A percentile compares a stretch with the other conserved stretches of the same genome.
These are phyloP conservation scores for honey bee (Apis mellifera) DNA, from an alignment of 1,140 invertebrate species.

Conservation along the genomic window Amel_HAv3.1 CM009936.2:7000501-7001000, in stretches of 20 bases:
- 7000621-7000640: background rate
- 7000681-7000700: constrained; percentile 10
- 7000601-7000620: background rate
- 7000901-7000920: constrained; percentile 56
- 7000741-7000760: constrained; percentile 62
- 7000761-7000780: constrained; percentile 63
- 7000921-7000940: constrained; percentile 67
- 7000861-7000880: constrained; percentile 39
- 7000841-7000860: constrained; percentile 49
- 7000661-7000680: background rate
- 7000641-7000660: background rate
- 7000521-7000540: constrained; percentile 9
- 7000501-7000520: background rate
- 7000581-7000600: background rate
- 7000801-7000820: constrained; percentile 48
- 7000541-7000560: background rate
- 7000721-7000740: constrained; percentile 22
- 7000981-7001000: constrained; percentile 42
- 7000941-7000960: constrained; percentile 63
- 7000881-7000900: constrained; percentile 40
- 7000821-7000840: constrained; percentile 50
- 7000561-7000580: background rate
- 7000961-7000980: constrained; percentile 51
- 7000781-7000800: constrained; percentile 59
- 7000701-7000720: constrained; percentile 37